Percentiles rank a stretch among this genome's conserved stretches.
Conservation (phyloP, 1,140 invertebrate species). For the Neodiprion virginianus region DNA sequence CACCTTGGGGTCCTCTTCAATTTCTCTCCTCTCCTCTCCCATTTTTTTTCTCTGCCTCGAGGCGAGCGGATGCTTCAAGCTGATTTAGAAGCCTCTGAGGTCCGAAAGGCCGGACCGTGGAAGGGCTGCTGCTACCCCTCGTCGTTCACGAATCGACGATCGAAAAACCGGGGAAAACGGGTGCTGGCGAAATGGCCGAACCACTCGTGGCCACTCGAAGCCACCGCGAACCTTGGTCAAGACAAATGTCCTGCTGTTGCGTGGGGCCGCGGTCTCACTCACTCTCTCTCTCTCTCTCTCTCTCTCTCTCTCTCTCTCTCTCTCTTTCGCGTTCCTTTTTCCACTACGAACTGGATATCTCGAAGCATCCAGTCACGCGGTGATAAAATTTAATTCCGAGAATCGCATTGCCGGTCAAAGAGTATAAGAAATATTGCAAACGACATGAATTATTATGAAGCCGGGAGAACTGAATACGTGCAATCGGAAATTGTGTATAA, state of each 20-base stretch:
- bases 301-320: background rate
- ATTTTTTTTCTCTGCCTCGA: background rate
- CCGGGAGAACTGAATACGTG: too few species aligned
- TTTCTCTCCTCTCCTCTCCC: too few species aligned
- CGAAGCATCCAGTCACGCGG: too few species aligned
- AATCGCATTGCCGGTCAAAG: too few species aligned
- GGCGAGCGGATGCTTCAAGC: background rate
- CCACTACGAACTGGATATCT: too few species aligned
- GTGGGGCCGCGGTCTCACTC: background rate
- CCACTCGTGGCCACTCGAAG: background rate
- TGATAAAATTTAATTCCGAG: too few species aligned
- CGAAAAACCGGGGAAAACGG: background rate
- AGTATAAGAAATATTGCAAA: too few species aligned
- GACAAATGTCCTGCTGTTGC: background rate
- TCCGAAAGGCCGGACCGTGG: background rate
- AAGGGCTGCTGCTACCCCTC: background rate
- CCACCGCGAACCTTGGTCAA: background rate
- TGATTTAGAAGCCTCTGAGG: slow-evolving; percentile 1
- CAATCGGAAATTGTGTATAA: too few species aligned
- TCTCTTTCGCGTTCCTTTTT: too few species aligned
- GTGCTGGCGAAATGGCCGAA: background rate
- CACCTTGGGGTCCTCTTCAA: too few species aligned
- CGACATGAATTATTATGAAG: too few species aligned
- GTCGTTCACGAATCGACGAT: background rate
- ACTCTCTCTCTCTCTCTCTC: background rate